phyloP scores from a whole-genome alignment of 2,888 invertebrate genomes.

The Aricia artaxerxes region DNA sequence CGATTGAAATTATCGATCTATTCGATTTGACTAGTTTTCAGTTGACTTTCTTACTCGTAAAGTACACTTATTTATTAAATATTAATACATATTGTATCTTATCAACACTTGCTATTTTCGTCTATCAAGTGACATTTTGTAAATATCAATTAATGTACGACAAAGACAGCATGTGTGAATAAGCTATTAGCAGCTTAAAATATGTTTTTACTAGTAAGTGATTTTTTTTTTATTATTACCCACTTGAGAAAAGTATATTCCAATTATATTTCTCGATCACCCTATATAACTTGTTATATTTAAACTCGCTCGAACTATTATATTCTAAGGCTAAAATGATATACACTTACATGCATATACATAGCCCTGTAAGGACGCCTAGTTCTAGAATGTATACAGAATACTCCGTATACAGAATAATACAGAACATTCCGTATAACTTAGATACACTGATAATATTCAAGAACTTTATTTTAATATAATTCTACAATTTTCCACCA shows the following conservation, averaged over 20 bases:
- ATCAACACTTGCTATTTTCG: background rate
- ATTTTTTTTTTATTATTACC: background rate
- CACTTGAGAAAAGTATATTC: background rate
- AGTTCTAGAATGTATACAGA: conserved; percentile 8
- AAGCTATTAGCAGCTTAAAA: no score
- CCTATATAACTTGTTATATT: background rate
- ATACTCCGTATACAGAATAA: no score
- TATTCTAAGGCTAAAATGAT: conserved; percentile 59
- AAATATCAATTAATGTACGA: background rate
- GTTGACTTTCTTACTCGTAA: no score
- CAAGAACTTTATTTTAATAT: background rate
- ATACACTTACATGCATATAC: conserved; percentile 68
- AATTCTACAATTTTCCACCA: background rate
- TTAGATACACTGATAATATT: background rate
- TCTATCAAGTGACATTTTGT: background rate
- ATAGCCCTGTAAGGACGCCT: conserved; percentile 52
- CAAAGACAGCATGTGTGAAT: background rate
- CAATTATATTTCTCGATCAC: background rate
- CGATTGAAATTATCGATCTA: no score
- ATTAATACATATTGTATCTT: background rate
- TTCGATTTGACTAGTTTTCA: no score
- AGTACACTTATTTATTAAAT: no score
- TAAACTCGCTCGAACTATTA: conserved; percentile 33
- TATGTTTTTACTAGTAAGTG: no score
- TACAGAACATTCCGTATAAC: background rate